Percentiles rank a stretch among this genome's conserved stretches.
These are phyloP conservation scores for Sprattus sprattus DNA, from an alignment of 2,113 vertebrate species.

Conservation along the genomic window DNA sequence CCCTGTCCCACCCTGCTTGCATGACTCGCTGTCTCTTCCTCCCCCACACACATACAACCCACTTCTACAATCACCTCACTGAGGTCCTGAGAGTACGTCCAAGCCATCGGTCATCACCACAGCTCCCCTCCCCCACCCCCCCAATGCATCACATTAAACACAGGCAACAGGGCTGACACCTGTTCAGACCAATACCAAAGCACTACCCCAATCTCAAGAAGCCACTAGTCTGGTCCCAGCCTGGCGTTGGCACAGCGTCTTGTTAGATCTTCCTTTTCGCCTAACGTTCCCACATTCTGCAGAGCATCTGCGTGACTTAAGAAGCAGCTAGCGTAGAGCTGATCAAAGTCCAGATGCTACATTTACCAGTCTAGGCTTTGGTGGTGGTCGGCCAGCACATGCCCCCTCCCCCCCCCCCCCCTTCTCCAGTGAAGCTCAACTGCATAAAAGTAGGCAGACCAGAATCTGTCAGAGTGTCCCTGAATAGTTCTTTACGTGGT, in stretches of 20 bases:
- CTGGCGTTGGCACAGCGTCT: neutral
- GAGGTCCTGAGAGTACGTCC: neutral
- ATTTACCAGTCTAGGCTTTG: neutral
- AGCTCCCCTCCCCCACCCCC: neutral
- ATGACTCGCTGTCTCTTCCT: neutral
- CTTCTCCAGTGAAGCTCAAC: neutral
- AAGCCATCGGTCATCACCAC: neutral
- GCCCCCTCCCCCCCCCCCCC: neutral
- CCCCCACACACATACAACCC: neutral
- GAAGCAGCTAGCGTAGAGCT: neutral
- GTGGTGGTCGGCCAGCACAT: neutral
- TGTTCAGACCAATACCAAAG: neutral
- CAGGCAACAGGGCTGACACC: neutral
- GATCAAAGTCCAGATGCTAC: neutral
- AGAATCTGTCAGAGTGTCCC: neutral
- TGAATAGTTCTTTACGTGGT: neutral
- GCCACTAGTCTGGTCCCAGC: neutral
- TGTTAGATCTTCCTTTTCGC: neutral
- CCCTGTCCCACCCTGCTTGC: slow-evolving; percentile 32
- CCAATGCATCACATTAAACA: neutral
- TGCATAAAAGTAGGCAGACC: neutral
- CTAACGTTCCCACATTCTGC: neutral
- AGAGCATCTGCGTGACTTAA: neutral
- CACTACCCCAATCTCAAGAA: neutral
- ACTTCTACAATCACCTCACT: neutral